Percentiles rank a stretch among this genome's conserved stretches.
Evolutionary conservation across 2,888 invertebrate genomes (phyloP).

Genomic region (Apeira syringaria): DNA sequence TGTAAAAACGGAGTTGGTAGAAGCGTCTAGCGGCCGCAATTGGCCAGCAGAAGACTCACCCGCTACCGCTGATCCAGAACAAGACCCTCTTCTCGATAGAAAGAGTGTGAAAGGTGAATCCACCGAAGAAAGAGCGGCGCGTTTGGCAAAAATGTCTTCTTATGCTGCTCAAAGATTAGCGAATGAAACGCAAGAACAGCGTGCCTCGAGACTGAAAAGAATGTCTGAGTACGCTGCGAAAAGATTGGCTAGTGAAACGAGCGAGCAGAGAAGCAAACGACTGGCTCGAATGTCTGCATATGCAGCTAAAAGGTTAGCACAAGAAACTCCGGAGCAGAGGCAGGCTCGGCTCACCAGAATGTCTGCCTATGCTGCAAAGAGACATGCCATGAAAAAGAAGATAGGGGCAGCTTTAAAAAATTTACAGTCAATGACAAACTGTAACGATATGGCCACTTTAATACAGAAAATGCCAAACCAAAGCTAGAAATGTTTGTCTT

Average conservation of each 20-base stretch:
- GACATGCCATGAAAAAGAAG: conserved; percentile 61
- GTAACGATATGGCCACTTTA: background rate
- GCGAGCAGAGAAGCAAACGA: conserved; percentile 64
- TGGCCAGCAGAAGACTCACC: conserved; percentile 5
- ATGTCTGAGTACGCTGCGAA: conserved; percentile 77
- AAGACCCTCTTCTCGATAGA: conserved; percentile 1
- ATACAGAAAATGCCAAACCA: conserved; percentile 6
- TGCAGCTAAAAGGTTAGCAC: conserved; percentile 68
- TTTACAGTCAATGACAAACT: conserved; percentile 1
- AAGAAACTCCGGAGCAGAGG: conserved; percentile 68
- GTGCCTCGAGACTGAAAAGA: conserved; percentile 59
- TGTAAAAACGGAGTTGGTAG: conserved; percentile 46
- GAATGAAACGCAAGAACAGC: conserved; percentile 68
- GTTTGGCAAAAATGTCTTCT: conserved; percentile 73
- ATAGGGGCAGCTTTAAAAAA: conserved; percentile 9
- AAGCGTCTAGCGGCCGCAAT: background rate
- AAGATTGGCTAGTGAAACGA: conserved; percentile 61
- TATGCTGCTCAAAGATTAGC: conserved; percentile 73
- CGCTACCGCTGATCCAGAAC: conserved; percentile 1
- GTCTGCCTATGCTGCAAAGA: conserved; percentile 72
- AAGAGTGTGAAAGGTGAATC: conserved; percentile 47
- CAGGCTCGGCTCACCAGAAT: conserved; percentile 60
- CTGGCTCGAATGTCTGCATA: conserved; percentile 74
- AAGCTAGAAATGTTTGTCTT: conserved; percentile 3
- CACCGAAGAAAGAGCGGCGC: conserved; percentile 56